phyloP scores from a whole-genome alignment of 2,113 vertebrate species.

The Circaetus gallicus region DNA sequence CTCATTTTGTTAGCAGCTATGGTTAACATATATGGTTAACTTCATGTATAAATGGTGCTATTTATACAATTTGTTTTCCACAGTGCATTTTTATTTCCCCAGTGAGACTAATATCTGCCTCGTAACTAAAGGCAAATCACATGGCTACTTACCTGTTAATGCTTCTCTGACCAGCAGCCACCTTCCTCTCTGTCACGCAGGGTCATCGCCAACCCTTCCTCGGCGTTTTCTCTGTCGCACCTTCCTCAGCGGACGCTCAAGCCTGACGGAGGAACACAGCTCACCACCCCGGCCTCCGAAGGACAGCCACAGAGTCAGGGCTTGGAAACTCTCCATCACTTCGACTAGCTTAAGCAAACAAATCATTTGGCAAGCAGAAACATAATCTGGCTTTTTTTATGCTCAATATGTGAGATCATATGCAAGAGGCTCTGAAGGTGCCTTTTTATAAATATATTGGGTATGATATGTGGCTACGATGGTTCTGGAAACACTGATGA shows the following conservation, averaged over 20 bases:
- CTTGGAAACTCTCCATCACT: neutral
- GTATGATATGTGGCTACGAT: accelerated
- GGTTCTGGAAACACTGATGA: neutral
- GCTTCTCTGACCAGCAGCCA: neutral
- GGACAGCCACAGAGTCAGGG: neutral
- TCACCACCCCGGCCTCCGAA: neutral
- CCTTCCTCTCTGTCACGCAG: neutral
- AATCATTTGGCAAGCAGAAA: neutral
- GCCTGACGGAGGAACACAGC: neutral
- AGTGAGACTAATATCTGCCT: neutral
- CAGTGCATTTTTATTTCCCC: neutral
- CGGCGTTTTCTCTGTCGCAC: neutral
- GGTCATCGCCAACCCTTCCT: neutral
- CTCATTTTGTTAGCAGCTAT: neutral
- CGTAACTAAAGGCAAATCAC: neutral
- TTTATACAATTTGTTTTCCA: neutral
- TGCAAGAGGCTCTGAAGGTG: neutral
- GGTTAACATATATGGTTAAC: neutral
- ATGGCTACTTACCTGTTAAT: neutral
- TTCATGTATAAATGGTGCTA: neutral
- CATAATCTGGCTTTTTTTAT: neutral
- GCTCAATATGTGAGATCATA: neutral
- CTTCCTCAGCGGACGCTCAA: neutral
- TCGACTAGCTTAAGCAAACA: neutral
- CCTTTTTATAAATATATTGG: neutral